A percentile compares a stretch with the other conserved stretches of the same genome.
phyloP scores from a whole-genome alignment of 2,888 invertebrate genomes.

The Agrotis exclamationis region DNA sequence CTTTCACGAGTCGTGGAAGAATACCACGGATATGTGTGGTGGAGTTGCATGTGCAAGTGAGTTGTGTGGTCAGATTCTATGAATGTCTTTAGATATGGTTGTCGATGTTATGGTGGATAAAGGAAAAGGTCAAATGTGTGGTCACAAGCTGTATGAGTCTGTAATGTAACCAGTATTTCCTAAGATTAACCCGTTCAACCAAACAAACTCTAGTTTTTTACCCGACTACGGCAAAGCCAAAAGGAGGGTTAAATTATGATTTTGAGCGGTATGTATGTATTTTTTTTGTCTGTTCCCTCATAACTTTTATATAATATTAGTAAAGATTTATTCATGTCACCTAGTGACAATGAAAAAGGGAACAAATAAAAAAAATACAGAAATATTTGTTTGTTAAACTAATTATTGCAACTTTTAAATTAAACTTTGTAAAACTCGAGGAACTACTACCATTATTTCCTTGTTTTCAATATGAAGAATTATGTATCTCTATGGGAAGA shows the following conservation, averaged over 20 bases:
- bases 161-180: no score
- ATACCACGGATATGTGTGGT: constrained; percentile 50
- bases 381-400: no score
- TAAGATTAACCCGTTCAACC: no score
- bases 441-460: not conserved
- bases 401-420: not conserved
- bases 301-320: no score
- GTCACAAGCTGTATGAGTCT: not conserved
- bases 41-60: constrained; percentile 10
- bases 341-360: no score
- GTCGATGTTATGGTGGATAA: not conserved
- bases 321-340: no score
- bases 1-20: constrained; percentile 53
- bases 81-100: constrained; percentile 12
- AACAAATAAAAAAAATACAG: no score
- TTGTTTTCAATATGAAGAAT: constrained; percentile 3
- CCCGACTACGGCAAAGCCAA: no score
- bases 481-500: constrained; percentile 10
- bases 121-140: constrained; percentile 1
- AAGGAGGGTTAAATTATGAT: no score
- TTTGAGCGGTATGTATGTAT: no score
- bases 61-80: constrained; percentile 29
- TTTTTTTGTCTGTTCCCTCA: no score
- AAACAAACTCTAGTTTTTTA: no score
- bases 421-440: not conserved